Percentiles rank a stretch among this genome's conserved stretches.
phyloP scores from a whole-genome alignment of 2,888 invertebrate genomes.

The Melolontha melolontha region DNA sequence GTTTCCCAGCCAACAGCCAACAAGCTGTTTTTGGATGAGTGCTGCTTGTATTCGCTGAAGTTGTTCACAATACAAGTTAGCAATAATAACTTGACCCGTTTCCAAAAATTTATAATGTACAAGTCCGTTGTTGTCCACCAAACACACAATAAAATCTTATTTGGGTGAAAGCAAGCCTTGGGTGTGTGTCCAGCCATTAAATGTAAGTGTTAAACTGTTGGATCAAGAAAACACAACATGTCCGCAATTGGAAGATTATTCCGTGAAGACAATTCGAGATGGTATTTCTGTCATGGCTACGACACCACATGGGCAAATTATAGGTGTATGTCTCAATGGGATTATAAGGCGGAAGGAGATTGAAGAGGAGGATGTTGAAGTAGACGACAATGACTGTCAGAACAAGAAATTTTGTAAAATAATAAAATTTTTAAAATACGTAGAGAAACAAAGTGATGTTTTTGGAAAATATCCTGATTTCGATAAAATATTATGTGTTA shows the following conservation, averaged over 20 bases:
- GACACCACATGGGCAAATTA: slow-evolving; percentile 69
- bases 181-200: no score
- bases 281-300: slow-evolving; percentile 75
- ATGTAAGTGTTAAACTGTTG: slow-evolving; percentile 72
- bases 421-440: slow-evolving; percentile 70
- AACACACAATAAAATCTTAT: no score
- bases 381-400: slow-evolving; percentile 67
- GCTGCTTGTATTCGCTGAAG: no score
- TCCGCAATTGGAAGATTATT: slow-evolving; percentile 74
- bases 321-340: slow-evolving; percentile 62
- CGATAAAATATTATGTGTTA: slow-evolving; percentile 71
- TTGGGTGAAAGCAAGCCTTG: no score
- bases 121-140: no score
- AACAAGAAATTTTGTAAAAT: slow-evolving; percentile 77
- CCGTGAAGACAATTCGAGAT: slow-evolving; percentile 69
- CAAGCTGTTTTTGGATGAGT: no score
- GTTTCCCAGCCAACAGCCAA: no score
- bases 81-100: no score
- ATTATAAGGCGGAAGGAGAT: slow-evolving; percentile 61
- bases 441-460: slow-evolving; percentile 70
- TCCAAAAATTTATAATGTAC: no score
- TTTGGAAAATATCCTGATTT: slow-evolving; percentile 71
- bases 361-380: slow-evolving; percentile 61
- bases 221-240: slow-evolving; percentile 73
- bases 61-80: no score